Evolutionary conservation across 2,888 invertebrate genomes (phyloP), one percentile per base, ranked within the genome.

Genomic region (Electrophaes corylata): DNA sequence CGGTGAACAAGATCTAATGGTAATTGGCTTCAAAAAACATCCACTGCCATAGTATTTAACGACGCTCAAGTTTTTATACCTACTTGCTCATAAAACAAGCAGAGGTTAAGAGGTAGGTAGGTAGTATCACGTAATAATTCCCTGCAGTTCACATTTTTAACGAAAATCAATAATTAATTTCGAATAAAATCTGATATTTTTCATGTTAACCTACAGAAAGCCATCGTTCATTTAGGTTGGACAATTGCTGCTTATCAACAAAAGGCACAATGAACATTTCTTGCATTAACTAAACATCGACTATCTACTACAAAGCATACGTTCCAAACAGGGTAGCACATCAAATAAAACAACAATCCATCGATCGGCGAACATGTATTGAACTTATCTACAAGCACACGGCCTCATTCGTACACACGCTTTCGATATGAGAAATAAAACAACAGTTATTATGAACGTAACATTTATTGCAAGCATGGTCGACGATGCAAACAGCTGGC

Each of bases 341-440:
- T 45, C 31, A 62, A 84, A 89, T 90, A 84, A 90, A 91, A 91
- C 90, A 84, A 86, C 86, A 75, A 73, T 82, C 11, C 74, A 60
- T 62, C 43, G 77, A 58, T 58, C 12, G 39, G 50, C 39, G 16
- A 23, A 53, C 67, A 73, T 57, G 49, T 55, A 55, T 48, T 48
- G 11, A 29, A 10, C 26, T 29, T 62, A 70, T 69, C 78, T 74
- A 78, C 70, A 73, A 76, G 74, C 78, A 70, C 49, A 66, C 57
- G 45, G 53, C n/a, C n/a, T 66, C 63, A 65, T 57, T 70, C 37
- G 69, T 54, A 33, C 41, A 54, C 57, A 66, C 60, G 64, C 62
- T 64, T 77, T 75, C 60, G 76, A 86, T n/a, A 85, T 81, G 79
- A 83, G 86, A 83, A 86, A 91, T 90, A 85, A 90, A 91, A 91